Conservation (phyloP, 2,113 vertebrate genomes). For the Malaclemys terrapin region DNA sequence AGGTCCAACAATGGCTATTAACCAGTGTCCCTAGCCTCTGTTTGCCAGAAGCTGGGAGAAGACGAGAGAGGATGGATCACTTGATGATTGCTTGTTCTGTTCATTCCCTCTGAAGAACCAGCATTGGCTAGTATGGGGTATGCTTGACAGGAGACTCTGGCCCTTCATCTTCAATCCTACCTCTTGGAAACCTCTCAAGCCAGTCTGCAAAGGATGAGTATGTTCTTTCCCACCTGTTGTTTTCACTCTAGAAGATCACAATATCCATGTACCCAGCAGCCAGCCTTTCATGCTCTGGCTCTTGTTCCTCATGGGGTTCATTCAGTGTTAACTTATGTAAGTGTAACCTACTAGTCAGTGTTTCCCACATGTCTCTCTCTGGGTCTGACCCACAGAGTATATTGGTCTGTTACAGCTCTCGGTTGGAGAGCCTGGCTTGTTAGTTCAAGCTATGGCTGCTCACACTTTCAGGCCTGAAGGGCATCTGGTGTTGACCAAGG, state of each 20-base stretch:
- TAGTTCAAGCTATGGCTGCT: neutral
- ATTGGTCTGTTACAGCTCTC: neutral
- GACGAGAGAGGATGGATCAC: neutral
- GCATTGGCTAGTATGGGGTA: neutral
- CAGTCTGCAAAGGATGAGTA: neutral
- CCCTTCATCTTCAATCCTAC: neutral
- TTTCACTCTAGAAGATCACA: neutral
- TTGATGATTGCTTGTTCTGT: neutral
- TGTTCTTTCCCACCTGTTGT: neutral
- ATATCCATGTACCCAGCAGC: neutral
- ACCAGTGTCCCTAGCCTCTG: neutral
- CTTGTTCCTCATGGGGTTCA: neutral
- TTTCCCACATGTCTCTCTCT: neutral
- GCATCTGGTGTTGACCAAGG: neutral
- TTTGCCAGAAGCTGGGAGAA: no score
- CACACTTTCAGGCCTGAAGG: no score
- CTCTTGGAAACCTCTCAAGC: rapidly evolving
- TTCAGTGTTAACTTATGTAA: neutral
- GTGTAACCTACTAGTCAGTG: neutral
- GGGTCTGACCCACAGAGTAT: neutral
- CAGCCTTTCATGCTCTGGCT: neutral
- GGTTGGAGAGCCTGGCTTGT: neutral
- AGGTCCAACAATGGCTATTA: neutral
- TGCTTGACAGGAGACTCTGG: neutral
- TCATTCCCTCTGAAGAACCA: neutral